Base-by-base conservation (phyloP, 2,113 vertebrate genomes). In the Sinocyclocheilus grahami region DNA sequence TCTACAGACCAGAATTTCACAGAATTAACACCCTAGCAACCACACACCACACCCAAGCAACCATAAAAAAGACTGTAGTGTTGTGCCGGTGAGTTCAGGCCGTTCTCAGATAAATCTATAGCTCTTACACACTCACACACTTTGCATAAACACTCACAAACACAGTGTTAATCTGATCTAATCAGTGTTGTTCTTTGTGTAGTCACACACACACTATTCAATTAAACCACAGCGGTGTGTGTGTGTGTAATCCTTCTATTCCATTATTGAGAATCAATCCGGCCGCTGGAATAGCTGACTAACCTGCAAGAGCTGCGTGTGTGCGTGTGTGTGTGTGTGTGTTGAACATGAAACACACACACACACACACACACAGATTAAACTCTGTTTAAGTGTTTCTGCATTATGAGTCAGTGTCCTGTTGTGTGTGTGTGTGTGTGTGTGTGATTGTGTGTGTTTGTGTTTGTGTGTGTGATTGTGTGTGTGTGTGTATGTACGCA, bases 211-310 rank as follows among this genome's bases (percentile, higher is more conserved):
- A 81, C 60, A 81, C 72, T 42, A 46, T 75, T 42, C 58, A 67
- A 24, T 84, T 67, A 74, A 60, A 65, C 75, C 13, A 22, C 51
- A 60, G 53, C 18, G 1, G 72, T 48, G 71, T n/a, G 39, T 33
- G 39, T 33, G 65, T 69, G 65, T 69, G 86, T 88, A 88, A 90
- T 89, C 81, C 30, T 87, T 89, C 78, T 85, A 92, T 94, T 93
- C 93, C 92, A 94, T 93, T 89, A 93, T 91, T 90, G 90, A 88
- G 91, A 92, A 94, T 93, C 92, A 91, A 94, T 90, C 46, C 37
- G 9, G 42, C n/a, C 83, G 22, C 86, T 77, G 58, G 88, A 91
- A 91, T 86, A 89, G 89, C 92, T 90, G 89, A 90, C 87, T 90
- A 91, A 93, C 89, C 89, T 86, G 85, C 89, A 88, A 84, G 85